phyloP scores from a whole-genome alignment of 2,113 vertebrate species.

The Rhegmatorhina hoffmannsi region DNA sequence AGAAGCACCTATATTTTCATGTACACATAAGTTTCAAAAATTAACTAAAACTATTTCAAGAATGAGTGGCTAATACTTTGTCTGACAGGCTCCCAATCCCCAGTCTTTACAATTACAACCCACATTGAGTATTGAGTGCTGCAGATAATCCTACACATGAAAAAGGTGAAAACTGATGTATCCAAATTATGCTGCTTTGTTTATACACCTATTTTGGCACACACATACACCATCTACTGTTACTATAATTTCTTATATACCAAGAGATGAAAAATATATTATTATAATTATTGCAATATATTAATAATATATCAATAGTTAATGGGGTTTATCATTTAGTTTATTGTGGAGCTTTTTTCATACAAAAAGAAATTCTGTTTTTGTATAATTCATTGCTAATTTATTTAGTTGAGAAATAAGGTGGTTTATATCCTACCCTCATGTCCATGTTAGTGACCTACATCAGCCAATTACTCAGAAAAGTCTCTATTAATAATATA shows the following conservation, averaged over 20 bases:
- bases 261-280: neutral
- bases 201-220: neutral
- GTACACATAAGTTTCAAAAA: neutral
- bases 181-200: neutral
- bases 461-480: neutral
- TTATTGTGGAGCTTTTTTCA: neutral
- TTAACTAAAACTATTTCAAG: neutral
- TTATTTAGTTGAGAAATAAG: conserved; percentile 21
- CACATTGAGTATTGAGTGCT: neutral
- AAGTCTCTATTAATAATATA: neutral
- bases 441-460: neutral
- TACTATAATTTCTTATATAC: neutral
- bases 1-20: neutral
- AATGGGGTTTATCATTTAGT: neutral
- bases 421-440: conserved; percentile 49
- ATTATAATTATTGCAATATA: neutral
- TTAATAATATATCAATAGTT: neutral
- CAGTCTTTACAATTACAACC: neutral
- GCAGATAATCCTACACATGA: neutral
- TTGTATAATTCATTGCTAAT: neutral
- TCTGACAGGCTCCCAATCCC: neutral
- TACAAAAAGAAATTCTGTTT: neutral
- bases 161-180: neutral
- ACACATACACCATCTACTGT: neutral
- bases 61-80: neutral